Base-by-base conservation (phyloP, 2,113 vertebrate genomes). In the Myrmecophaga tridactyla region DNA sequence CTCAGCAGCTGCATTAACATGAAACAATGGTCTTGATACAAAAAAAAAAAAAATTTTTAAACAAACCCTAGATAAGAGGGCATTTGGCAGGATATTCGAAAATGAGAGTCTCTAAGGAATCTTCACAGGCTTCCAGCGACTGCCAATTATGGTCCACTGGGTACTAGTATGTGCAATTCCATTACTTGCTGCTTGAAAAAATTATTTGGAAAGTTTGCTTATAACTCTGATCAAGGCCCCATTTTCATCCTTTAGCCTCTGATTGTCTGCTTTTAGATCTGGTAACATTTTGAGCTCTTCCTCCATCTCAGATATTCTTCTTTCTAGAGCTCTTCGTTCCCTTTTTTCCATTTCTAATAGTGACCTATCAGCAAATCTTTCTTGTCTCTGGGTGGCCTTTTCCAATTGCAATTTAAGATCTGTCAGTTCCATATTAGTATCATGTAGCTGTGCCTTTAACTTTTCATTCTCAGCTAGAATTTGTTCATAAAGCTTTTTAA, bases 181-280 rank as follows among this genome's bases (percentile, higher is more conserved):
- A 85, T 98, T 97, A 98, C 97, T 98, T 98, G 98, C 99, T 99
- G 99, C 98, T 98, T 89, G 21, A 56, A 56, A 56, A 56, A 56
- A 18, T 98, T 99, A 99, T 98, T 99, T 99, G 98, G 99, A 99
- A 98, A 99, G 99, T 98, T 99, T 99, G 99, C 99, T 99, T 98
- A 99, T 99, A 97, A 99, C 99, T 98, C 99, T 98, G 98, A 99
- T 99, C 98, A 99, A 99, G 97, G 99, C 99, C 98, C 99, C 99
- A 84, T 99, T 99, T 98, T 99, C 99, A 97, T 99, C 99, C 98
- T 99, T 99, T 99, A 99, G 99, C 99, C 99, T 99, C 99, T 99
- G 99, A 99, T 99, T 99, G 99, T 99, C 99, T 97, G 99, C 99
- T 99, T 99, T 99, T 98, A 99, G 98, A 98, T 99, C 99, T 98